phyloP scores from a whole-genome alignment of 2,797 vertebrate genomes.

The Gila robusta region DNA sequence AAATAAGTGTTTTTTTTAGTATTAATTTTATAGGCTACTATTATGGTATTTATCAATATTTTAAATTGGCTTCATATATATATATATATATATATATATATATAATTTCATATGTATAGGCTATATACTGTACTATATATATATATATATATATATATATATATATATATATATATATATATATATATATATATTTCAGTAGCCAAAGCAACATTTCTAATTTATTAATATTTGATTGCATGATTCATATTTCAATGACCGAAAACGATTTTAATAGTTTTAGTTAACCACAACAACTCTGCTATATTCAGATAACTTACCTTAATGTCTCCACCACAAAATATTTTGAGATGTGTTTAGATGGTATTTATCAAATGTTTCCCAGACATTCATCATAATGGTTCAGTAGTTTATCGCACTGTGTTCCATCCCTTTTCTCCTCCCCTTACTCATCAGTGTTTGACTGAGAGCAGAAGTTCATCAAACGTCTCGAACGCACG shows the following conservation, averaged over 20 bases:
- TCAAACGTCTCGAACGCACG: not conserved
- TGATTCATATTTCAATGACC: too few relatives aligned
- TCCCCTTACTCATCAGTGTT: constrained; percentile 39
- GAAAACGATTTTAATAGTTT: not conserved
- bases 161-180: too few relatives aligned
- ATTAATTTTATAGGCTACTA: too few relatives aligned
- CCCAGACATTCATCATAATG: not conserved
- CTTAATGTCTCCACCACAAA: not conserved
- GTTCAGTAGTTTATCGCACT: not conserved
- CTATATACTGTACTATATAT: too few relatives aligned
- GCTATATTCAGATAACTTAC: not conserved
- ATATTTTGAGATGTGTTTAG: not conserved
- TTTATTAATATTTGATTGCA: too few relatives aligned
- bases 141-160: too few relatives aligned
- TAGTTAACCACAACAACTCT: not conserved
- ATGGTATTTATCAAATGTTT: not conserved
- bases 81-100: too few relatives aligned
- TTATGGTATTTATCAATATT: too few relatives aligned
- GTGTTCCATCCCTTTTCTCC: constrained; percentile 25
- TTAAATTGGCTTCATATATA: too few relatives aligned
- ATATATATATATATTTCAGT: not conserved
- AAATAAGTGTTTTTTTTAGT: too few relatives aligned
- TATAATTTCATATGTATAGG: too few relatives aligned
- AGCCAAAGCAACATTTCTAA: not conserved
- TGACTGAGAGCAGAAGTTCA: constrained; percentile 40